Percentiles rank a stretch among this genome's conserved stretches.
Evolutionary conservation across 2,888 invertebrate genomes (phyloP).

Genomic region (Chrysina gloriosa): DNA sequence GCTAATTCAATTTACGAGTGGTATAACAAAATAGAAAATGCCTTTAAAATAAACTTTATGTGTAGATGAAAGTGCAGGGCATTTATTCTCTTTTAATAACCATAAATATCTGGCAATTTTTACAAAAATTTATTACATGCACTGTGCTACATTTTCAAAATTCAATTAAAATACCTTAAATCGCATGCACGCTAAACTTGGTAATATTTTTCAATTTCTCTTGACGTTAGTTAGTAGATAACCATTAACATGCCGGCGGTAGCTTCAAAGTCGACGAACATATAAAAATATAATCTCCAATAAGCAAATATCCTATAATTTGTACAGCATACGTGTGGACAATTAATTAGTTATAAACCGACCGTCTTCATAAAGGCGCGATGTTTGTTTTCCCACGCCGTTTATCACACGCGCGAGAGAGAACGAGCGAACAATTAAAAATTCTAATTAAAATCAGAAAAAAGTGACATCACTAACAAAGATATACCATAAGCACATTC

Average conservation of each 20-base stretch:
- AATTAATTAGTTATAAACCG: slow-evolving; percentile 28
- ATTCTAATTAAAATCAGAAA: slow-evolving; percentile 32
- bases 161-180: slow-evolving; percentile 4
- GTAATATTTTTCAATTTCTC: neutral
- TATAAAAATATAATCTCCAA: slow-evolving; percentile 16
- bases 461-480: slow-evolving; percentile 33
- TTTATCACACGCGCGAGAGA: slow-evolving; percentile 24
- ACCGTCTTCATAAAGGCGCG: slow-evolving; percentile 10
- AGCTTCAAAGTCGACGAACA: slow-evolving; percentile 1
- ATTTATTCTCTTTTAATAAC: no score
- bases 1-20: no score
- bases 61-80: no score
- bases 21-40: no score
- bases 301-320: slow-evolving; percentile 35
- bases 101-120: slow-evolving; percentile 47
- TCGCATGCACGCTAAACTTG: neutral
- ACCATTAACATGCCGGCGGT: slow-evolving; percentile 24
- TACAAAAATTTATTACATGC: neutral
- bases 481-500: slow-evolving; percentile 19
- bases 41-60: no score
- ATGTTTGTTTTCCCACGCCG: slow-evolving; percentile 30
- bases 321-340: slow-evolving; percentile 23
- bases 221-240: neutral
- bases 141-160: neutral
- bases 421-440: slow-evolving; percentile 28